These are phyloP conservation scores for Rhagologus leucostigma DNA, from an alignment of 2,113 vertebrate species.

Conservation along the genomic window DNA sequence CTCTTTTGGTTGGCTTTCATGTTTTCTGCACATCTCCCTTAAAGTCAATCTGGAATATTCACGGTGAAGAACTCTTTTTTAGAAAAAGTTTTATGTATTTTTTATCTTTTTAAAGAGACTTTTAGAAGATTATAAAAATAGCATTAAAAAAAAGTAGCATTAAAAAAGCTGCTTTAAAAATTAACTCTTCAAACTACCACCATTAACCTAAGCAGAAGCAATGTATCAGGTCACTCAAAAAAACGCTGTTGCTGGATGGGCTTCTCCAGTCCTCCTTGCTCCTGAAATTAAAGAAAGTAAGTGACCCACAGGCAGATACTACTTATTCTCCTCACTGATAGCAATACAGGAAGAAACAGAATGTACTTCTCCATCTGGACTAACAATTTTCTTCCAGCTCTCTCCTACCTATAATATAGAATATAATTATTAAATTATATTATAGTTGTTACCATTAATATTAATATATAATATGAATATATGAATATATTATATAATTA, in stretches of 20 bases:
- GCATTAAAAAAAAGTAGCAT: background rate
- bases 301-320: background rate
- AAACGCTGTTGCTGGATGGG: background rate
- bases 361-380: background rate
- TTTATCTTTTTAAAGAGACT: background rate
- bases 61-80: background rate
- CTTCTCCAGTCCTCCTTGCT: background rate
- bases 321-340: background rate
- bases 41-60: background rate
- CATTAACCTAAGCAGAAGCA: background rate
- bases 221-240: background rate
- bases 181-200: background rate
- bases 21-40: background rate
- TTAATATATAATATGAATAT: background rate
- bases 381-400: background rate
- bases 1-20: background rate
- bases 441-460: no score
- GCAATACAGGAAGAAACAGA: background rate
- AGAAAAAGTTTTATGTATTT: background rate
- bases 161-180: background rate
- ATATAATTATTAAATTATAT: no score
- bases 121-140: background rate
- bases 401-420: background rate
- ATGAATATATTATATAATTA: background rate
- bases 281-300: background rate